A percentile compares a stretch with the other conserved stretches of the same genome.
Conservation (phyloP, 1,140 invertebrate genomes). For the Elymnias hypermnestra region DNA sequence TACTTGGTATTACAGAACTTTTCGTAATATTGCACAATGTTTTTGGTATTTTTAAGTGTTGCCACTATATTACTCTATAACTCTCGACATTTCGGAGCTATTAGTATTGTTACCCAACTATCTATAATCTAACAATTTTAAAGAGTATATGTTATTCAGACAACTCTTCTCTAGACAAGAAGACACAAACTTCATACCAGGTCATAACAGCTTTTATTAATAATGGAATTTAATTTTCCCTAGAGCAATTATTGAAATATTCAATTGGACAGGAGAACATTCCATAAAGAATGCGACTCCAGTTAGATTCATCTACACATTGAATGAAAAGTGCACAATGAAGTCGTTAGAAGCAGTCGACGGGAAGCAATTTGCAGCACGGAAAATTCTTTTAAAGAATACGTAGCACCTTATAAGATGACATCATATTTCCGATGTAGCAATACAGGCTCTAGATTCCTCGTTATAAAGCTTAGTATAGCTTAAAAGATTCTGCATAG, state of each 20-base stretch:
- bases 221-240: too few relatives aligned
- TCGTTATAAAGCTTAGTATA: background rate
- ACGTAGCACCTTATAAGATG: conserved; percentile 13
- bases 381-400: conserved; percentile 35
- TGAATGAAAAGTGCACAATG: conserved; percentile 36
- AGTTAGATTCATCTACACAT: conserved; percentile 19
- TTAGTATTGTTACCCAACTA: too few relatives aligned
- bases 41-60: too few relatives aligned
- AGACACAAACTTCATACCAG: too few relatives aligned
- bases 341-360: conserved; percentile 37
- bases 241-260: background rate
- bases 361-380: conserved; percentile 42
- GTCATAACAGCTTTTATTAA: too few relatives aligned
- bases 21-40: too few relatives aligned
- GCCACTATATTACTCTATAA: too few relatives aligned
- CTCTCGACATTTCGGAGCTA: too few relatives aligned
- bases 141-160: too few relatives aligned
- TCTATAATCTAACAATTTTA: too few relatives aligned
- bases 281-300: background rate
- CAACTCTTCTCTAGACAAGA: too few relatives aligned
- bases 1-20: too few relatives aligned
- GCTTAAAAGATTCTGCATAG: conserved; percentile 1
- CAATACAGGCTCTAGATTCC: background rate
- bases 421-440: background rate
- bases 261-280: background rate